Base-by-base conservation (phyloP, 2,888 invertebrate genomes). In the Strigamia transsilvanica region DNA sequence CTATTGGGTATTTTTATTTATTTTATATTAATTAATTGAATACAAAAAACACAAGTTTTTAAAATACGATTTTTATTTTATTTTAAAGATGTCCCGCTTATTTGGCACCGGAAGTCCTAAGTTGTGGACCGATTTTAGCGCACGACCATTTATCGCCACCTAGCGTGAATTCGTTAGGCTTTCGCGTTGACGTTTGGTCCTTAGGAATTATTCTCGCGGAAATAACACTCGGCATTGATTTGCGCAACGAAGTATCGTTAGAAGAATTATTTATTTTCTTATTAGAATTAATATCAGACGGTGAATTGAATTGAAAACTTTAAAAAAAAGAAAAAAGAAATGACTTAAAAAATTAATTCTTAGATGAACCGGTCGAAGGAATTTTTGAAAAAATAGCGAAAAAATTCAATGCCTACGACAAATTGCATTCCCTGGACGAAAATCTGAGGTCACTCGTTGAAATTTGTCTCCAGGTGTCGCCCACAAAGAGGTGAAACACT, bases 101-200 rank as follows among this genome's bases (percentile, higher is more conserved):
- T 84, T 85, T 87, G 84, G 85, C 88, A 32, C 88, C 88, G 12
- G 88, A 89, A 84, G 86, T 88, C 12, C 79, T 88, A 38, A 83
- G 83, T 10, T 82, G 78, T 79, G 84, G 83, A 15, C 83, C 82
- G 23, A 27, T 80, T 23, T 51, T 42, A 18, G 73, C 61, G 61
- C 27, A 81, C 77, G 82, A 83, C 38, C 56, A 80, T 61, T 41
- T 81, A 41, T 51, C 82, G 18, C 38, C 27, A 12, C 80, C 51
- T 41, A 38, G 21, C 32, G 82, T 85, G 13, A 84, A 84, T 41
- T 83, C 85, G 5, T 86, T 86, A 21, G 93, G 94, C 80, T 91
- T 92, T 0, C 94, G 95, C 87, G 93, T 93, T 21, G 99, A 99
- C 88, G 91, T 97, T 38, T 99, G 99, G 99, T 93, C 96, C 0